A percentile compares a stretch with the other conserved stretches of the same genome.
Evolutionary conservation across 2,888 invertebrate genomes (phyloP).

Genomic region (Eristalis intricaria): DNA sequence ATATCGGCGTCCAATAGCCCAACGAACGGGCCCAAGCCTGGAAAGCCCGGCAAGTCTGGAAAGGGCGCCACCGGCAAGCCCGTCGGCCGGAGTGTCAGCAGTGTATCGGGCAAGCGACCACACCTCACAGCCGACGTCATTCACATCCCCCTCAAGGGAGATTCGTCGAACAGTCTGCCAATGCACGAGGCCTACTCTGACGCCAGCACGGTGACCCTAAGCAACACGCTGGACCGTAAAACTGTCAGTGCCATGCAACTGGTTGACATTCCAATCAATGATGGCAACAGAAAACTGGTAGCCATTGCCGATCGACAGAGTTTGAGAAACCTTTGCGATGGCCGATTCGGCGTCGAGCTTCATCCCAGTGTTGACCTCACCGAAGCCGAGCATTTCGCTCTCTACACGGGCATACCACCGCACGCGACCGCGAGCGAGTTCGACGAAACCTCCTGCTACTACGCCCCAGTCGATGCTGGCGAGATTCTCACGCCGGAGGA

Average conservation of each 20-base stretch:
- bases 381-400: constrained; percentile 93
- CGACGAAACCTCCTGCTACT: constrained; percentile 93
- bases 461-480: constrained; percentile 91
- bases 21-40: constrained; percentile 69
- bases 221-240: constrained; percentile 79
- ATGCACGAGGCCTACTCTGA: constrained; percentile 82
- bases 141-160: constrained; percentile 86
- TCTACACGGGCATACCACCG: constrained; percentile 93
- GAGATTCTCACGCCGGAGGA: constrained; percentile 84
- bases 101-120: constrained; percentile 84
- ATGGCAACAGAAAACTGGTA: constrained; percentile 84
- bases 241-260: constrained; percentile 81
- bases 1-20: constrained; percentile 81
- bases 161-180: constrained; percentile 82
- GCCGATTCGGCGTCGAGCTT: constrained; percentile 80
- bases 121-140: constrained; percentile 84
- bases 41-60: constrained; percentile 61
- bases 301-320: constrained; percentile 82
- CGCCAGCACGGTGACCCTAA: constrained; percentile 80
- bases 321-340: constrained; percentile 80
- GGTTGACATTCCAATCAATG: constrained; percentile 80
- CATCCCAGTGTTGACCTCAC: constrained; percentile 87
- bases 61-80: constrained; percentile 81
- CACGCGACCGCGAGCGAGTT: constrained; percentile 93
- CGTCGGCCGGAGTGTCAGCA: constrained; percentile 84